Evolutionary conservation across 2,797 vertebrate species (phyloP).

Genomic region (Rhabdophis nuchalis): DNA sequence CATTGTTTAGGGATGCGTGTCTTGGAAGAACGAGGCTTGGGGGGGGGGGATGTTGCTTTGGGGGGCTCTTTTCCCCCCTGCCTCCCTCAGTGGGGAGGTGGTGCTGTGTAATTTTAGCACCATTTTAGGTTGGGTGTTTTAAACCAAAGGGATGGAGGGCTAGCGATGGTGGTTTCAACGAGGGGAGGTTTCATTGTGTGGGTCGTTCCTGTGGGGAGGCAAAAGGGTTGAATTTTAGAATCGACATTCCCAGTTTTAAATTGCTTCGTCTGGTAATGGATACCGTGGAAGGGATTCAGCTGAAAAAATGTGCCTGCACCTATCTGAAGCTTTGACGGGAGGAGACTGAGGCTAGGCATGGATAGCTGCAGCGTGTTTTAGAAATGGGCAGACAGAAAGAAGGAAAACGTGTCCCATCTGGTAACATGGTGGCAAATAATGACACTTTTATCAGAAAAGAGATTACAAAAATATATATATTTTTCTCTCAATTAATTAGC

Average conservation of each 20-base stretch:
- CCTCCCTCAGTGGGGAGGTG: not conserved
- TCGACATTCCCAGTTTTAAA: too few species aligned
- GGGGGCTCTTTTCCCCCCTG: not conserved
- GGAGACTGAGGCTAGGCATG: not conserved
- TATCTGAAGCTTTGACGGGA: not conserved
- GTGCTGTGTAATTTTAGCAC: not conserved
- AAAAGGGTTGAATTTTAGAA: not conserved
- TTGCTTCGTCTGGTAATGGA: not conserved
- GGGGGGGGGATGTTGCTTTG: too few species aligned
- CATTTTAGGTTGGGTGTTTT: not conserved
- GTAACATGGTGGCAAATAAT: conserved; percentile 6
- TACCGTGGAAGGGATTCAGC: not conserved
- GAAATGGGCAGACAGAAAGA: conserved; percentile 21
- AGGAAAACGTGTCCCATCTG: conserved; percentile 45
- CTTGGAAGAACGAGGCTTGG: not conserved
- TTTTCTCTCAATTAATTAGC: accelerated
- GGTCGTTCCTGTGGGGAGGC: not conserved
- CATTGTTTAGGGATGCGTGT: conserved; percentile 48
- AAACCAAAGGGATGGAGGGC: not conserved
- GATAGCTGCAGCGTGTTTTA: conserved; percentile 42
- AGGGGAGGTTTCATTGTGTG: conserved; percentile 6
- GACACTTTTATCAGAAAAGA: not conserved
- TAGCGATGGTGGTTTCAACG: not conserved
- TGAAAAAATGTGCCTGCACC: too few species aligned
- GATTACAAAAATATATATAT: not conserved